Evolutionary conservation across 2,797 vertebrate species (phyloP), one percentile per base, ranked within the genome.

Genomic region (Enteromius thamalakanensis): DNA sequence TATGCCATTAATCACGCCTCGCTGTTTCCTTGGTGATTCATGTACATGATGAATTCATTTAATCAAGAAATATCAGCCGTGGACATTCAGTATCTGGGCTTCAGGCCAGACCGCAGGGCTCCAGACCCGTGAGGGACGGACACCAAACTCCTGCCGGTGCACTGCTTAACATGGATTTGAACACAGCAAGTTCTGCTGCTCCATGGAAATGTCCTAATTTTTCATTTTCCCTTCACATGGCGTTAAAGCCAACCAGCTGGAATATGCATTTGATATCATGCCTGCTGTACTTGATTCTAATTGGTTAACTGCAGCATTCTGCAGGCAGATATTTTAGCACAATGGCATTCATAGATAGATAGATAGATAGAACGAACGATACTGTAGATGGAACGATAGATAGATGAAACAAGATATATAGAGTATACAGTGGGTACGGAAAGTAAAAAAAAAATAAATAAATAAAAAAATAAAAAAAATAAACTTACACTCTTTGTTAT

Each of bases 1-100:
- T 76, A 32, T 65, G 47, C 32, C 34, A 29, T 67, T 53, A 76
- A 71, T 55, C 71, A 29, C 4, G 1, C 79, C 53, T 23, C 79
- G 21, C 42, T 49, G 53, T 49, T 76, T 53, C 80, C 34, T 10
- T 75, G 34, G 58, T 55, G 34, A 75, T 76, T 42, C 34, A 67
- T 76, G 70, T n/a, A 12, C 58, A 65, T 40, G 17, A 53, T 53
- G 7, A 75, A 67, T 76, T 53, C 4, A 81, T 81, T 71, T 81
- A 17, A 72, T 34, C 4, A 9, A 49, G 3, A 6, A 72, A 72
- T 51, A 72, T 64, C 69, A 49, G 40, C 14, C 12, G 2, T 49
- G 79, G 79, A 62, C 40, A 81, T 47, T 58, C 6, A 72, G 53
- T 32, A 62, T 32, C 37, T 2, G 14, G 68, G 68, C 68, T 49